phyloP scores from a whole-genome alignment of 1,140 invertebrate genomes.

The Rhagoletis zephyria region DNA sequence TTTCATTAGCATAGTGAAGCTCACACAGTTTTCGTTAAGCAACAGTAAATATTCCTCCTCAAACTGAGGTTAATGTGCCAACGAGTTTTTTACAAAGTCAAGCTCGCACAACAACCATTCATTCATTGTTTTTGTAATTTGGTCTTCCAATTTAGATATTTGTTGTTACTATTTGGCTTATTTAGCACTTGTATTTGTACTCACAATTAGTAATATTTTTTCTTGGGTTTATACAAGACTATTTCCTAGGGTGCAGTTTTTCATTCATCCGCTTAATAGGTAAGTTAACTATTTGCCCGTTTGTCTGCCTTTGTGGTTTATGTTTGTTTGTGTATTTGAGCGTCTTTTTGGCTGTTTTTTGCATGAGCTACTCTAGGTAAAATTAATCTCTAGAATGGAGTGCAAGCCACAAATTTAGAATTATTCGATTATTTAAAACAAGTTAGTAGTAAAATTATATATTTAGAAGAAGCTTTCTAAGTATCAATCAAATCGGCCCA shows the following conservation, averaged over 20 bases:
- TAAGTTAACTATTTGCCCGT: neutral
- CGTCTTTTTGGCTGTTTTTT: no score
- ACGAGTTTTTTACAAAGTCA: conserved; percentile 1
- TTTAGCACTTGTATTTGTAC: neutral
- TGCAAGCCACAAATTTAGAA: no score
- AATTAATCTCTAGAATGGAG: no score
- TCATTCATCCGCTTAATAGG: neutral
- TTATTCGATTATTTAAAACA: no score
- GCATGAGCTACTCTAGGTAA: no score
- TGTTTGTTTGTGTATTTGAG: neutral
- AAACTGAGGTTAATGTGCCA: conserved; percentile 24
- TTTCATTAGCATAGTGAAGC: neutral
- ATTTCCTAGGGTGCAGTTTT: neutral
- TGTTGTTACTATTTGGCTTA: neutral
- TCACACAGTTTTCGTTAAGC: neutral
- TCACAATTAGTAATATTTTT: neutral
- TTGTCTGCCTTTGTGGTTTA: neutral
- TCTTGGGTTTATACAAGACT: neutral
- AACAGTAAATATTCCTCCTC: neutral
- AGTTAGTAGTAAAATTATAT: no score
- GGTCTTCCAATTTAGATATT: conserved; percentile 1
- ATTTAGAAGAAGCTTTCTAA: no score
- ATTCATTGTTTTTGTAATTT: neutral
- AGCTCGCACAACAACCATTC: neutral
- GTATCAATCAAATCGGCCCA: no score